These are phyloP conservation scores for Chrysolina oricalcia DNA, from an alignment of 2,888 invertebrate species.

Conservation along the genomic window DNA sequence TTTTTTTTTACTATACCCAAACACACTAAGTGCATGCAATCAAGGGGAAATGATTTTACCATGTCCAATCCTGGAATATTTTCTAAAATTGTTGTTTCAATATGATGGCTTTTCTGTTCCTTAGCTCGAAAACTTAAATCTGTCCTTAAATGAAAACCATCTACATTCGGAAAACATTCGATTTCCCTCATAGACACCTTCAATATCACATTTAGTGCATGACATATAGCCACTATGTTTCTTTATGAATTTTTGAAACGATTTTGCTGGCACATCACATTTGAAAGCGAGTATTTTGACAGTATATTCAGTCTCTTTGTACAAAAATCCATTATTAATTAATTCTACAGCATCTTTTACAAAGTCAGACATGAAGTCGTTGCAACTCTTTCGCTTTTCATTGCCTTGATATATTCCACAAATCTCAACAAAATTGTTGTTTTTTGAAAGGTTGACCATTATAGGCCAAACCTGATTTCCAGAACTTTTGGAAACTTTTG, in stretches of 20 bases:
- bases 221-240: too few species aligned
- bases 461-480: constrained; percentile 25
- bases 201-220: constrained; percentile 43
- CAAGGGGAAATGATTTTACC: constrained; percentile 27
- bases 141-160: constrained; percentile 33
- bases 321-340: constrained; percentile 32
- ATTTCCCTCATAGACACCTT: constrained; percentile 31
- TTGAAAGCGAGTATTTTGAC: constrained; percentile 45
- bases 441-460: constrained; percentile 1
- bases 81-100: constrained; percentile 21
- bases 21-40: constrained; percentile 36
- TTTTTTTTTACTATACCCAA: constrained; percentile 34
- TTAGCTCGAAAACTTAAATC: constrained; percentile 18
- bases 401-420: constrained; percentile 21
- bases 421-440: constrained; percentile 13
- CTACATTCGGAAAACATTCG: constrained; percentile 42
- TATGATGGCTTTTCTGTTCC: constrained; percentile 10
- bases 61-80: constrained; percentile 27
- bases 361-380: constrained; percentile 38
- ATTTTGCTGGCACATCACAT: too few species aligned
- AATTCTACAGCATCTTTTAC: constrained; percentile 34
- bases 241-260: too few species aligned
- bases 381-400: constrained; percentile 37
- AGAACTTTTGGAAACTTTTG: constrained; percentile 23
- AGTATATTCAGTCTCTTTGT: constrained; percentile 17